A percentile compares a stretch with the other conserved stretches of the same genome.
These are phyloP conservation scores for Miichthys miiuy DNA, from an alignment of 2,797 vertebrate species.

Conservation along the genomic window DNA sequence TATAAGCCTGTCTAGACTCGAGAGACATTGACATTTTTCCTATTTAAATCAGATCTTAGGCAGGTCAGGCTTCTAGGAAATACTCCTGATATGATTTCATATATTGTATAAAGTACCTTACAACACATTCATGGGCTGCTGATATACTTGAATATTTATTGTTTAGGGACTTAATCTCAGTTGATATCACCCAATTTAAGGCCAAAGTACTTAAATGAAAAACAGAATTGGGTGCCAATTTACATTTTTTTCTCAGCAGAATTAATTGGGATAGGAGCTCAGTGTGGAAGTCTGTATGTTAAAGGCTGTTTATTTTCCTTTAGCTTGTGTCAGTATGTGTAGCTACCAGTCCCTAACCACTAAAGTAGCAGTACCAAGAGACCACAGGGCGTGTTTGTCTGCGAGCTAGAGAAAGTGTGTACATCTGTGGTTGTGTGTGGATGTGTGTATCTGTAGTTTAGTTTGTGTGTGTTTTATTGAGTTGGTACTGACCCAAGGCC, in stretches of 20 bases:
- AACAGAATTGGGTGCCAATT: neutral
- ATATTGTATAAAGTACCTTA: neutral
- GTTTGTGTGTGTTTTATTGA: constrained; percentile 58
- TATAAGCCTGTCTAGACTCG: neutral
- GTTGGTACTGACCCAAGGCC: constrained; percentile 47
- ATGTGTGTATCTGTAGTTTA: constrained; percentile 8
- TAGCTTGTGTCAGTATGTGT: constrained; percentile 42
- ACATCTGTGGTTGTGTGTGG: neutral
- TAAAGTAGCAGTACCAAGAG: constrained; percentile 30
- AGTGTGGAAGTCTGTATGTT: constrained; percentile 10
- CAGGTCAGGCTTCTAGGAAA: neutral
- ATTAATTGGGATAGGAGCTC: neutral
- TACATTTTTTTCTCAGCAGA: neutral
- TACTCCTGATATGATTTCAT: neutral
- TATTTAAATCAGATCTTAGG: neutral
- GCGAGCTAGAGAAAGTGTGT: constrained; percentile 35
- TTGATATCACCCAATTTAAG: neutral
- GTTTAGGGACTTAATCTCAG: neutral
- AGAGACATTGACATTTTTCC: neutral
- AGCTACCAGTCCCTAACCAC: constrained; percentile 54
- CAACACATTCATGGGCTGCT: neutral
- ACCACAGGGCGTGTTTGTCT: constrained; percentile 33
- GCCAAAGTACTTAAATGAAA: neutral
- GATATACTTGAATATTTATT: neutral
- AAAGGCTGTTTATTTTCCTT: constrained; percentile 42